Base-by-base conservation (phyloP, 2,888 invertebrate genomes). In the Polyploca ridens region DNA sequence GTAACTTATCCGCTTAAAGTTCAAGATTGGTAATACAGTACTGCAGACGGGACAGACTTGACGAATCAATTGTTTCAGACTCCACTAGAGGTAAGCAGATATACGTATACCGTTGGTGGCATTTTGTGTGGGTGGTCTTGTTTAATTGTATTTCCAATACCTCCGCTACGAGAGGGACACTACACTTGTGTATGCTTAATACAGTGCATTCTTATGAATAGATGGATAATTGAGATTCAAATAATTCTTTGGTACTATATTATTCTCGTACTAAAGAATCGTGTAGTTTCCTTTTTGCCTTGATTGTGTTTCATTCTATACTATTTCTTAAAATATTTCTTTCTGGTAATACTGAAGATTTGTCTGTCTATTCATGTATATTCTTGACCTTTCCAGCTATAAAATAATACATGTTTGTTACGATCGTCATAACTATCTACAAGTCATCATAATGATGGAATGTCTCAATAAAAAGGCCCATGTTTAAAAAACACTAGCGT, bases 31-130 rank as follows among this genome's bases (percentile, higher is more conserved):
- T 19, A 67, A 27, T 27, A 68, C 64, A 14, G 65, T 59, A 71
- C 78, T 76, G 76, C 71, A 81, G 74, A 79, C 77, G 78, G 72
- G 79, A 10, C 10, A 38, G 38, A 81, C 82, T 83, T 85, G 83
- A 85, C 85, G 82, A 86, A 84, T 86, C 88, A 88, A 89, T 88
- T 87, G 87, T 87, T 88, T 86, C 79, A 84, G 78, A 66, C 73
- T 68, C 68, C 66, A 68, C 69, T 49, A 54, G 67, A 66, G 69
- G 71, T 61, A 59, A 41, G 49, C 6, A 46, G 46, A 14, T n/a
- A 14, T n/a, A 33, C 16, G 7, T 46, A 46, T 41, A 33, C 14
- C 33, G 44, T 46, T 27, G 19, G 33, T 35, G 33, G 58, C 14
- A 33, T 54, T 49, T 19, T 19, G 19, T 61, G 54, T 64, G 69